Percentiles rank a stretch among this genome's conserved stretches.
Evolutionary conservation across 2,113 vertebrate species (phyloP).

Genomic region (Uropsilus gracilis): DNA sequence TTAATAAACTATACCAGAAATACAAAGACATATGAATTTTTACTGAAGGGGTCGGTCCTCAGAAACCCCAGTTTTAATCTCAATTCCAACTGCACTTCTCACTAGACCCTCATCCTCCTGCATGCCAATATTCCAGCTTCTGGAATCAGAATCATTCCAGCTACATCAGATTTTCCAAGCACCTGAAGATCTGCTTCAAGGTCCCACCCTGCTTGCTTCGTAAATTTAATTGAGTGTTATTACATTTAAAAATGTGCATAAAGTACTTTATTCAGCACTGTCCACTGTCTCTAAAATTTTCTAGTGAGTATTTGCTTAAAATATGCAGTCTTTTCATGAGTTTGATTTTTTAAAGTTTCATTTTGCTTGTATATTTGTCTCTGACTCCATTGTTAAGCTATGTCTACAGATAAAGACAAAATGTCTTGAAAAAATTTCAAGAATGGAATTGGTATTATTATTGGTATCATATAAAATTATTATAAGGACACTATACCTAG

Average conservation of each 20-base stretch:
- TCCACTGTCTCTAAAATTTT: neutral
- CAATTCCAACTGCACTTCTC: neutral
- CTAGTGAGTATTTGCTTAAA: neutral
- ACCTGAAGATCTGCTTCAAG: neutral
- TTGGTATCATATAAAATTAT: too few relatives aligned
- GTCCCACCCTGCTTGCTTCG: neutral
- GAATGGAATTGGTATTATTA: neutral
- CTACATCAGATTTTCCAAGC: neutral
- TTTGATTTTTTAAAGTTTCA: neutral
- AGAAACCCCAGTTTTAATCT: neutral
- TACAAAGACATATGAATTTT: neutral
- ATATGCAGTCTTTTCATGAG: neutral
- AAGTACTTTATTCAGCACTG: slow-evolving; percentile 36
- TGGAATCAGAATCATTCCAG: neutral
- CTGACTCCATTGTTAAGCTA: neutral
- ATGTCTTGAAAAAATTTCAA: neutral
- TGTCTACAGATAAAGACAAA: slow-evolving; percentile 13
- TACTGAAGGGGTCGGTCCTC: neutral
- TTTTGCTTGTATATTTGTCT: neutral
- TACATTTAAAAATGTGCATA: neutral
- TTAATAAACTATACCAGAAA: neutral
- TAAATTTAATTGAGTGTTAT: neutral
- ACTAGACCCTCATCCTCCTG: neutral
- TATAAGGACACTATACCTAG: neutral
- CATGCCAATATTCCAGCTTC: neutral